Evolutionary conservation across 2,797 vertebrate genomes (phyloP).

Genomic region (Mionectes olivaceus): DNA sequence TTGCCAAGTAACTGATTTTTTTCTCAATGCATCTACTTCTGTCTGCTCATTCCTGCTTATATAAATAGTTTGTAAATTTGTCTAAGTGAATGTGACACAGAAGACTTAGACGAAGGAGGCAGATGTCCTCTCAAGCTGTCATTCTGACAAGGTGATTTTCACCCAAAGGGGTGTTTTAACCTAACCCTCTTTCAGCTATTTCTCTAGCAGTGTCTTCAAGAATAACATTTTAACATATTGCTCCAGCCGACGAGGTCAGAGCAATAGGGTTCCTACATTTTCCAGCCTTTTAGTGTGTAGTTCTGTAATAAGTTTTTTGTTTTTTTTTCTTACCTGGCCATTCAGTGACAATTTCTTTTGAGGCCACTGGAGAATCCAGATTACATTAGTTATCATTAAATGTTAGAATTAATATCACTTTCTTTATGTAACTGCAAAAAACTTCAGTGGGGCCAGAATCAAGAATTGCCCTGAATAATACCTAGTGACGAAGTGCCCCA

Average conservation of each 20-base stretch:
- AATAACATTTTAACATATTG: neutral
- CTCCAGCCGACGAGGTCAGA: neutral
- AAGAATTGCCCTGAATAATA: neutral
- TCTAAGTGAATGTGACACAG: conserved; percentile 60
- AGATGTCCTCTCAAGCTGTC: conserved; percentile 65
- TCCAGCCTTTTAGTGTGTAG: neutral
- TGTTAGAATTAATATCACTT: neutral
- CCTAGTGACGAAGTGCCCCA: neutral
- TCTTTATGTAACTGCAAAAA: neutral
- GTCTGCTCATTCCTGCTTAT: neutral
- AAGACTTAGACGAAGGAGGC: conserved; percentile 50
- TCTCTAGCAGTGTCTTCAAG: neutral
- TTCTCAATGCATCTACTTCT: neutral
- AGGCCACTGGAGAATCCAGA: neutral
- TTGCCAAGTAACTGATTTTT: neutral
- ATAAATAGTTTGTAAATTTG: conserved; percentile 19
- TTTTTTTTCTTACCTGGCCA: neutral
- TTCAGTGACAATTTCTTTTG: neutral
- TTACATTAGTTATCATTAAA: neutral
- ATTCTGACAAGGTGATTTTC: conserved; percentile 69
- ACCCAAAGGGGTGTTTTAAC: conserved; percentile 46
- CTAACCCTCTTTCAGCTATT: conserved; percentile 1
- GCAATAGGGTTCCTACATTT: neutral
- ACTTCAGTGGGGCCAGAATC: neutral
- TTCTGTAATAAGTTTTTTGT: rapidly evolving